A percentile compares a stretch with the other conserved stretches of the same genome.
Conservation (phyloP, 2,888 invertebrate genomes). For the Amphiduros pacificus region DNA sequence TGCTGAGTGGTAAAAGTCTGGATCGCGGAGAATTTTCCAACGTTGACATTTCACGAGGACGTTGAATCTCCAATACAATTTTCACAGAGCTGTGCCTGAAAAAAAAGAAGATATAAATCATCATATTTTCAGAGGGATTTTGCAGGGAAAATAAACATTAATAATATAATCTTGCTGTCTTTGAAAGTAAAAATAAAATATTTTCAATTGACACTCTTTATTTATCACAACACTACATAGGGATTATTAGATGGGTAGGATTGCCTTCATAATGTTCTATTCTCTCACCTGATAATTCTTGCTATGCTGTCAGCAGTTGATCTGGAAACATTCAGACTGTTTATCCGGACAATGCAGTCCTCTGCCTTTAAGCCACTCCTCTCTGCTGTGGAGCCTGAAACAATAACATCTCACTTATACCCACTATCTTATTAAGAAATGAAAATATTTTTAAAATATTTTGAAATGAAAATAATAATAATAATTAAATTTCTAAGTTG, state of each 20-base stretch:
- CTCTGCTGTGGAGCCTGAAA: conserved; percentile 48
- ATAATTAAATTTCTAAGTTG: too few species aligned
- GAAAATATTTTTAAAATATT: not conserved
- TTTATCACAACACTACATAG: too few species aligned
- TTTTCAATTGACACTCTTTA: too few species aligned
- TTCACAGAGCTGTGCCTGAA: conserved; percentile 18
- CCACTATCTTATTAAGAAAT: not conserved
- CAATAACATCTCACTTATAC: too few species aligned
- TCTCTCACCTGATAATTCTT: conserved; percentile 49
- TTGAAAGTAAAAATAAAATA: not conserved
- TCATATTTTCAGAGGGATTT: not conserved
- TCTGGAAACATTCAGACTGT: conserved; percentile 54
- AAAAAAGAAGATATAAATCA: not conserved
- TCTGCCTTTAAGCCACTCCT: conserved; percentile 46
- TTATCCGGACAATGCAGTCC: conserved; percentile 51
- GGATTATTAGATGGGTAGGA: not conserved
- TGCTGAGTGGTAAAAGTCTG: not conserved
- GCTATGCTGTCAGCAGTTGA: conserved; percentile 53
- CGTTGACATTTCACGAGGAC: conserved; percentile 10
- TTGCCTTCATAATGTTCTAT: conserved; percentile 10
- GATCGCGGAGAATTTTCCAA: too few species aligned
- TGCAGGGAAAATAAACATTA: not conserved
- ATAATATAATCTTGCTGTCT: not conserved
- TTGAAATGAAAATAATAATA: not conserved
- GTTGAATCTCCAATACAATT: conserved; percentile 20